Evolutionary conservation across 2,888 invertebrate species (phyloP), one percentile per base, ranked within the genome.

Genomic region (Drosophila picticornis): DNA sequence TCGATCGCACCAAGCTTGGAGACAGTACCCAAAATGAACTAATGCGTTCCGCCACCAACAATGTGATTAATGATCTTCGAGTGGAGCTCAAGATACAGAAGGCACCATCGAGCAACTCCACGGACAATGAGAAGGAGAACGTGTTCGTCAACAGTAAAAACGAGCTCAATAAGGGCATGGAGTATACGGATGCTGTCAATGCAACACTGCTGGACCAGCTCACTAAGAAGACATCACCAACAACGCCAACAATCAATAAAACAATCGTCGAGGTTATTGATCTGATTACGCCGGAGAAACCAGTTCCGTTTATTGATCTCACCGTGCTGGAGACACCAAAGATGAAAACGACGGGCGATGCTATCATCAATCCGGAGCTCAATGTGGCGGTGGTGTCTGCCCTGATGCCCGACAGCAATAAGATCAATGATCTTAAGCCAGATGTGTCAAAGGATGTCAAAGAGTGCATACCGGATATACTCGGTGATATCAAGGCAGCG

Each of bases 1-100:
- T 96, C 65, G 94, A 95, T 82, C 91, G 91, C 38, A 90, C 92
- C 19, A 93, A 92, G 72, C 40, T 91, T 48, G 90, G 90, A 2
- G 91, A 91, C 34, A 84, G 82, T 36, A 69, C 77, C 7, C 77
- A 72, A n/a, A 59, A 84, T 58, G 92, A 92, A 13, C 70, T 91
- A 32, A 87, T 91, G 76, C 88, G 88, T 16, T 90, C 91, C 4
- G 89, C 90, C 27, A 91, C 90, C 34, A 87, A 80, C 58, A 91
- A 91, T 75, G 91, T 92, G 72, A 80, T 92, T n/a, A 92, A 92
- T 60, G 92, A 92, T 72, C 75, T 92, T 10, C 92, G 92, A 27
- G 90, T 92, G 22, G 92, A 92, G 71, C 87, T 92, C 1, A 91
- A 92, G n/a, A 92, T 92, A 72, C 91, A 92, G 68, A 92, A 92